These are phyloP conservation scores for Myripristis murdjan DNA, from an alignment of 2,797 vertebrate species.

Conservation along the genomic window DNA sequence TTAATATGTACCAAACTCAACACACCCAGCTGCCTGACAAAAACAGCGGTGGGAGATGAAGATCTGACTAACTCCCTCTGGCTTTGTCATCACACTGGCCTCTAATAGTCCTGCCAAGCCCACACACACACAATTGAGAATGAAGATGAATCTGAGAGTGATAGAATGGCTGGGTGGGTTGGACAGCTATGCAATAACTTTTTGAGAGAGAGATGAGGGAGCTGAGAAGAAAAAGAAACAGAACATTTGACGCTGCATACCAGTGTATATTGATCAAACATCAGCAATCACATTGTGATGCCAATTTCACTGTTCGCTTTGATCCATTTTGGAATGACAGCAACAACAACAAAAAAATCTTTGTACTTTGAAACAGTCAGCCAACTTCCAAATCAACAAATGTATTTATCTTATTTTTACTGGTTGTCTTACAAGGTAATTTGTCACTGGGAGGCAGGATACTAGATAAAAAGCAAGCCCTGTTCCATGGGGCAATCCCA, in stretches of 20 bases:
- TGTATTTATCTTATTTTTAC: constrained; percentile 17
- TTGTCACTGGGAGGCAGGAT: constrained; percentile 30
- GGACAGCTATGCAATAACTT: neutral
- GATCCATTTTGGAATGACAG: neutral
- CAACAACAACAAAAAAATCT: neutral
- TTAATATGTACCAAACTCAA: constrained; percentile 25
- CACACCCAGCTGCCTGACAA: constrained; percentile 18
- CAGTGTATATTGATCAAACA: neutral
- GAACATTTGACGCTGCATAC: neutral
- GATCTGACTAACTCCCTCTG: neutral
- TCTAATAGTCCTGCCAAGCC: neutral
- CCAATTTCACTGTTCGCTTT: neutral
- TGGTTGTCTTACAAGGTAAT: constrained; percentile 30
- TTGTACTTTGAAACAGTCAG: neutral
- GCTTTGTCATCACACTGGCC: constrained; percentile 4
- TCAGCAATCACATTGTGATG: neutral
- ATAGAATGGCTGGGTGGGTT: neutral
- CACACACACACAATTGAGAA: constrained; percentile 4
- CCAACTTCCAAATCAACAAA: neutral
- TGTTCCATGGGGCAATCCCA: constrained; percentile 29
- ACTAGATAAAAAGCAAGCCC: constrained; percentile 34
- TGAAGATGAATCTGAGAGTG: neutral
- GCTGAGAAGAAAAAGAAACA: neutral
- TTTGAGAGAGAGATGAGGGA: neutral
- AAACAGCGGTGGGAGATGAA: constrained; percentile 12